Evolutionary conservation across 2,888 invertebrate genomes (phyloP).

Genomic region (Lamproptera curius): DNA sequence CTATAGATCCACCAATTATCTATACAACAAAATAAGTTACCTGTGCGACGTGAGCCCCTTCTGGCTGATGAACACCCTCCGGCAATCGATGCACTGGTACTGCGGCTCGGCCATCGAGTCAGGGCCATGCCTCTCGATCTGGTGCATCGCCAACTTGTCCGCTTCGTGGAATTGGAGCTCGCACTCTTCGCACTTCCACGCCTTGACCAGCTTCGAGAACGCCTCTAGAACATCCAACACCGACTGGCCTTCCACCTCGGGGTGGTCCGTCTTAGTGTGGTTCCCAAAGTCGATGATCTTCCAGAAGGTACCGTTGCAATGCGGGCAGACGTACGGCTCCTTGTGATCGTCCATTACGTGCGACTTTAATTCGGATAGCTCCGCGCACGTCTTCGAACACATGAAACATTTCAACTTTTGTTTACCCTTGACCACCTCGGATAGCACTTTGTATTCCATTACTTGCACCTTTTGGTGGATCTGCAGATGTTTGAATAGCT

Average conservation of each 20-base stretch:
- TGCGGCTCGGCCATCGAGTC: conserved; percentile 53
- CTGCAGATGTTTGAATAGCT: conserved; percentile 63
- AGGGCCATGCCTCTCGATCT: conserved; percentile 57
- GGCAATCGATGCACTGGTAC: conserved; percentile 62
- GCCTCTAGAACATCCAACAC: conserved; percentile 65
- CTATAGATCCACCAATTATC: no score
- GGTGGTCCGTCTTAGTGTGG: conserved; percentile 60
- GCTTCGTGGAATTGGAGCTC: conserved; percentile 63
- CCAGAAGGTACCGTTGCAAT: conserved; percentile 52
- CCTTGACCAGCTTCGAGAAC: conserved; percentile 58
- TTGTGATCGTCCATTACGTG: conserved; percentile 67
- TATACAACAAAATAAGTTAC: no score
- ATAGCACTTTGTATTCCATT: conserved; percentile 68
- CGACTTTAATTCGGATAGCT: conserved; percentile 56
- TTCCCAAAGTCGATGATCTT: conserved; percentile 63
- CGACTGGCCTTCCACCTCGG: conserved; percentile 57
- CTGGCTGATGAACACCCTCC: conserved; percentile 60
- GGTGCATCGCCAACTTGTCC: conserved; percentile 62
- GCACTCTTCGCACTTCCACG: conserved; percentile 74
- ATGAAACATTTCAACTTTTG: conserved; percentile 62
- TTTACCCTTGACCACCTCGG: conserved; percentile 61
- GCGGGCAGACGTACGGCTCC: conserved; percentile 56
- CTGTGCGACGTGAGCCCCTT: conserved; percentile 63
- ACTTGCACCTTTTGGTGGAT: conserved; percentile 66
- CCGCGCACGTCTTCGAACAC: conserved; percentile 52